Conservation (phyloP, 1,140 invertebrate genomes). For the Diabrotica virgifera region DNA sequence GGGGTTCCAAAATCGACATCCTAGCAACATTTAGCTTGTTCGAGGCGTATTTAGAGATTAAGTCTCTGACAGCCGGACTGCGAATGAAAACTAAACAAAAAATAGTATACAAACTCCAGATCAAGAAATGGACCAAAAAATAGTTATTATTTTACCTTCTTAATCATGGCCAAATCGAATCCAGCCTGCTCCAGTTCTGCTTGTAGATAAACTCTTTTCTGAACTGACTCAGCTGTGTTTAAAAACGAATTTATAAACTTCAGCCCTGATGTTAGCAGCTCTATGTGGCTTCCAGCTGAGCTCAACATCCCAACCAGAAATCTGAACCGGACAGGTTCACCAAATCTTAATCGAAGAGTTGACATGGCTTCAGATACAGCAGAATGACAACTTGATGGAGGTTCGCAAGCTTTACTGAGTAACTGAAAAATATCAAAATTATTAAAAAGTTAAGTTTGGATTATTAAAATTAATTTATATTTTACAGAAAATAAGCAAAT, state of each 20-base stretch:
- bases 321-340: conserved; percentile 87
- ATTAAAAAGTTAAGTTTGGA: too few relatives aligned
- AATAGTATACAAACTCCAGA: too few relatives aligned
- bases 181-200: conserved; percentile 84
- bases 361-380: conserved; percentile 87
- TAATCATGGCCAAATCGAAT: conserved; percentile 66
- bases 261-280: conserved; percentile 77
- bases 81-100: too few relatives aligned
- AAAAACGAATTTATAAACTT: conserved; percentile 83
- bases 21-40: too few relatives aligned
- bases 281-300: conserved; percentile 64
- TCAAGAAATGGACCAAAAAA: too few relatives aligned
- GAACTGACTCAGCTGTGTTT: conserved; percentile 67
- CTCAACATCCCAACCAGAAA: conserved; percentile 85
- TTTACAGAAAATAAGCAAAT: too few relatives aligned
- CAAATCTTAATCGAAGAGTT: conserved; percentile 81
- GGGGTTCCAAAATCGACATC: too few relatives aligned
- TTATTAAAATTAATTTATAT: too few relatives aligned
- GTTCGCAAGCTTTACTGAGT: conserved; percentile 71
- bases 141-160: conserved; percentile 61
- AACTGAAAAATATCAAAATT: conserved; percentile 55
- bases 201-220: conserved; percentile 83
- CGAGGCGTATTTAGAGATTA: too few relatives aligned
- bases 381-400: conserved; percentile 67
- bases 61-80: too few relatives aligned